Evolutionary conservation across 1,140 invertebrate species (phyloP), one percentile per base, ranked within the genome.

Genomic region (Colletes latitarsis): DNA sequence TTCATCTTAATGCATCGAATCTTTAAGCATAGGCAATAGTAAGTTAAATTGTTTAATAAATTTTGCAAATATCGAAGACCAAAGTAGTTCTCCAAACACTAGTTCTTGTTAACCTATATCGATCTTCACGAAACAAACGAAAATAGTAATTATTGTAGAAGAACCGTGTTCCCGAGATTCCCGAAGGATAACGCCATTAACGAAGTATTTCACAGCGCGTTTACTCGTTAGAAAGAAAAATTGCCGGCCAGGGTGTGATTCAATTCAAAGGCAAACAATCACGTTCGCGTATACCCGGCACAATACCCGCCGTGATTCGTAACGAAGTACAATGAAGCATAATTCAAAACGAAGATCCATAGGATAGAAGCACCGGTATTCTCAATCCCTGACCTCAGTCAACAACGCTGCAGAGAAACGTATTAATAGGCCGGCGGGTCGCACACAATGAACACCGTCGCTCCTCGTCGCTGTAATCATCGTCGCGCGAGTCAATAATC

Each of bases 401-500:
- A 77, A 75, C 57, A 55, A 67, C 67, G 55, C 19, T 2, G 9
- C 6, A 43, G 46, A 68, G 75, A 86, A 74, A 85, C 64, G 55
- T 82, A 85, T 86, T 85, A 86, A 75, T 85, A 82, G 57, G 67
- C 49, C 71, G 52, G n/a, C 39, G 80, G 12, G 62, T 52, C 17
- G 70, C 63, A 63, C 52, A 86, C 81, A 86, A 87, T 87, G 76
- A 83, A 70, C 17, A 10, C 17, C 57, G 81, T 62, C 74, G 81
- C 77, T 63, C 67, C 67, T 77, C 82, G 72, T 75, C 87, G 78
- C 76, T 86, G 68, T 87, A 88, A 88, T 88, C 79, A 82, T 71
- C 82, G 64, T 72, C 70, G 63, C 69, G 76, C 76, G 79, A 88
- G 84, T 89, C 88, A 88, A 89, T 88, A 84, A 89, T 89, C 88